phyloP scores from a whole-genome alignment of 2,888 invertebrate genomes.

The Apeira syringaria region DNA sequence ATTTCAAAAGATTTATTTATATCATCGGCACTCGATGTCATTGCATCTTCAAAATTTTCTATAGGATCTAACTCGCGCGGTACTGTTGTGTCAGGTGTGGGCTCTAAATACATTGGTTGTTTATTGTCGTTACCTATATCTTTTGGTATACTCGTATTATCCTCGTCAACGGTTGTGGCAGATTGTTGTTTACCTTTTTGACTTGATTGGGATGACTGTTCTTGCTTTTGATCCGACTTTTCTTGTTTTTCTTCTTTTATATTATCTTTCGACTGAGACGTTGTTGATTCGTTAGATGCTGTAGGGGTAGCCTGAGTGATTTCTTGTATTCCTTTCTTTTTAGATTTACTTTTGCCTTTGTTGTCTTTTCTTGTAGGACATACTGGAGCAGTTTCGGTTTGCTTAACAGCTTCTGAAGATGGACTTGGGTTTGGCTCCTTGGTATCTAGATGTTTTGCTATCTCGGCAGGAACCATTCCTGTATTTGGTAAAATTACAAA shows the following conservation, averaged over 20 bases:
- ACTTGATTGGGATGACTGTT: too few species aligned
- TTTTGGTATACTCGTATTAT: slow-evolving; percentile 19
- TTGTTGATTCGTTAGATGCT: slow-evolving; percentile 20
- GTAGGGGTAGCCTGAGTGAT: slow-evolving; percentile 22
- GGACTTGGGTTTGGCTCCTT: neutral
- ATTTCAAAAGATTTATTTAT: slow-evolving; percentile 72
- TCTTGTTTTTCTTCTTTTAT: slow-evolving; percentile 40
- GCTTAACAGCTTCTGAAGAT: slow-evolving; percentile 10
- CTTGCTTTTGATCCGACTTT: slow-evolving; percentile 45
- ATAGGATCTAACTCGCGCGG: slow-evolving; percentile 59
- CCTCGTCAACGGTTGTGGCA: slow-evolving; percentile 12
- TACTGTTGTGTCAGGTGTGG: slow-evolving; percentile 22
- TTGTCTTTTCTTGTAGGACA: slow-evolving; percentile 64
- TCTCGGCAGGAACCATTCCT: too few species aligned
- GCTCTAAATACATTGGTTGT: slow-evolving; percentile 6
- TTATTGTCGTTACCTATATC: slow-evolving; percentile 20
- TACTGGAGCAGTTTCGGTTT: slow-evolving; percentile 36
- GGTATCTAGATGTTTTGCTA: too few species aligned
- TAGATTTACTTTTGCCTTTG: slow-evolving; percentile 64
- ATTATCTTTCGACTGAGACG: slow-evolving; percentile 31
- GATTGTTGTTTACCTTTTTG: slow-evolving; percentile 61
- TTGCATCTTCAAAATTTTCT: slow-evolving; percentile 73
- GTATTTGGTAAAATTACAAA: too few species aligned
- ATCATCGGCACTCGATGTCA: slow-evolving; percentile 70
- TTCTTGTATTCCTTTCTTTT: slow-evolving; percentile 65